Base-by-base conservation (phyloP, 1,140 invertebrate genomes). In the Drosophila setifemur region DNA sequence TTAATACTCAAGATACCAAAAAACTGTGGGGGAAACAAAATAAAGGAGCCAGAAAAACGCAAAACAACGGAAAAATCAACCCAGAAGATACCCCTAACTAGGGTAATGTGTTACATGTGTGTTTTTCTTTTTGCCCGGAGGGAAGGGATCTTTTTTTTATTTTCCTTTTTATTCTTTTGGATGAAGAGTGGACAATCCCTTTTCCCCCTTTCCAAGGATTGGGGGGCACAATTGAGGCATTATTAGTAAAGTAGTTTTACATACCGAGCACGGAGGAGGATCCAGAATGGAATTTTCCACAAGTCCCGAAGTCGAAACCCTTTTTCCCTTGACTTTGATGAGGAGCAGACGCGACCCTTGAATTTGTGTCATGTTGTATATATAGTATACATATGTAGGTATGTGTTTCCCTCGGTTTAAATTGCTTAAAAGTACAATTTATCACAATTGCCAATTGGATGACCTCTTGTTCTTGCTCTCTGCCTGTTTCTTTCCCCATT, bases 401-500 rank as follows among this genome's bases (percentile, higher is more conserved):
- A 25, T 39, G 25, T 60, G 37, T 45, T 33, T 35, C 47, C 40
- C 40, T 52, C 44, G 39, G 64, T 53, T 85, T 71, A 74, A 85
- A 85, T 85, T 85, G 79, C 79, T 85, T 78, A 68, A 85, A 85
- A 85, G 78, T 85, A 85, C 79, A 75, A 85, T 85, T 85, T 85
- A 85, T 85, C 79, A 85, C 79, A 85, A 85, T 85, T 85, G 79
- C 66, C 81, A 79, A 85, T 85, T 85, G 79, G 79, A 63, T 60
- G 53, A 49, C 57, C 63, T 73, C 25, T 40, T 14, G 6, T 16
- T 23, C 16, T 14, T 11, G 11, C 9, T 39, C 52, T 50, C 61
- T 47, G n/a, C 31, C 14, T 37, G 12, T 37, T 4, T 58, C 7
- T 48, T 19, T 48, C 18, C 35, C 12, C 33, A 23, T 48, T 73